These are phyloP conservation scores for Darevskia mixta DNA, from an alignment of 2,797 vertebrate species.

Conservation along the genomic window DNA sequence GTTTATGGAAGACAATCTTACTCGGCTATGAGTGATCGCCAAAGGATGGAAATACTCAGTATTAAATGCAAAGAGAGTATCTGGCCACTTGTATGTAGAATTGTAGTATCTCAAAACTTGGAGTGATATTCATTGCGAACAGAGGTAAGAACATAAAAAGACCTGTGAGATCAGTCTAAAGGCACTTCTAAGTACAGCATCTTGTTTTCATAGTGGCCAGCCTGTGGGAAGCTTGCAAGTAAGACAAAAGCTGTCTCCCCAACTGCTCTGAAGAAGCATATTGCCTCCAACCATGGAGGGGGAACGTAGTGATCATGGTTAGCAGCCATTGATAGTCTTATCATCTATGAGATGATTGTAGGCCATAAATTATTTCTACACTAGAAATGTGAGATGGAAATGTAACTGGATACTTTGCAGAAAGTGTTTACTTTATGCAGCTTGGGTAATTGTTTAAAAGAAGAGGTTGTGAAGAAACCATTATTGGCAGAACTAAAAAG, in stretches of 20 bases:
- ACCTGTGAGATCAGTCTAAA: too few species aligned
- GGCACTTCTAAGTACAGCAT: too few species aligned
- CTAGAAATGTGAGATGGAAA: background rate
- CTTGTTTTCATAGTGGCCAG: too few species aligned
- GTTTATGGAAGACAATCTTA: too few species aligned
- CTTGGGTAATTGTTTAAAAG: constrained; percentile 6
- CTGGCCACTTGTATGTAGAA: background rate
- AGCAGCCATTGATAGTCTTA: too few species aligned
- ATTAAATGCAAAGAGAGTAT: background rate
- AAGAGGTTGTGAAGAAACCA: background rate
- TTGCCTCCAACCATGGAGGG: too few species aligned
- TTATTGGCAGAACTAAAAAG: constrained; percentile 24
- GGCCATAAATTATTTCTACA: constrained; percentile 23
- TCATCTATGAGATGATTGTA: background rate
- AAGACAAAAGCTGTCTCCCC: too few species aligned
- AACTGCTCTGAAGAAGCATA: too few species aligned
- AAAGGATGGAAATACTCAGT: background rate
- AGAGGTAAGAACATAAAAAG: background rate
- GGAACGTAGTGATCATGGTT: too few species aligned
- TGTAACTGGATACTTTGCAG: background rate
- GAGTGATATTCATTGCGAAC: background rate
- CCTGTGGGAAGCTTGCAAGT: too few species aligned
- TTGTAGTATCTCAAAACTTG: background rate
- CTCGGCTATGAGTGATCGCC: too few species aligned
- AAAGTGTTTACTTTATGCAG: constrained; percentile 15